A percentile compares a stretch with the other conserved stretches of the same genome.
phyloP scores from a whole-genome alignment of 2,113 vertebrate species.

The Passer montanus region DNA sequence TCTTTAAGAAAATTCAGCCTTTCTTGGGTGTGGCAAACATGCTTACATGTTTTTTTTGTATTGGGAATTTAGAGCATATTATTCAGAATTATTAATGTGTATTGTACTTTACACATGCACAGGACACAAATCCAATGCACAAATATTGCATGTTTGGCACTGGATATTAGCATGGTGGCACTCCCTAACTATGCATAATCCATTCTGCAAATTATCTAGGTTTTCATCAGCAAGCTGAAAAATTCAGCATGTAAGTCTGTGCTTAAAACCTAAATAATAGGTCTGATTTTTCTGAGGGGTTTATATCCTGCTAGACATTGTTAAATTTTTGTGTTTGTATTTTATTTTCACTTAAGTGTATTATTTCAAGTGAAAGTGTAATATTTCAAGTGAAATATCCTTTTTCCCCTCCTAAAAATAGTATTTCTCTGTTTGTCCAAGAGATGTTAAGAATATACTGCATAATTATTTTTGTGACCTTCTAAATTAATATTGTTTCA shows the following conservation, averaged over 20 bases:
- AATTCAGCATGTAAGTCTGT: not conserved
- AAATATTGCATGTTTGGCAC: not conserved
- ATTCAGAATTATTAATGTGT: not conserved
- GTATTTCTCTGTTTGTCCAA: not conserved
- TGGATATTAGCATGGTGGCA: not conserved
- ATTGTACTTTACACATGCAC: not conserved
- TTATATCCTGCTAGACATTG: not conserved
- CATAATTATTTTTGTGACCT: not conserved
- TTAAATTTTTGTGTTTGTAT: not conserved
- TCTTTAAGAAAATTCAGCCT: not conserved
- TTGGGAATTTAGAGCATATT: not conserved
- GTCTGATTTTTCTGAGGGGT: not conserved
- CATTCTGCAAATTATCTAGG: not conserved
- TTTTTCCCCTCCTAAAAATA: accelerated
- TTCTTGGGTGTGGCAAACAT: not conserved
- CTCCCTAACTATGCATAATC: not conserved
- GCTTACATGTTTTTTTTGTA: not conserved
- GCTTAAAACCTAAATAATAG: not conserved
- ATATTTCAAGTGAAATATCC: not conserved
- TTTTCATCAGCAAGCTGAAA: not conserved
- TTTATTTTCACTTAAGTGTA: not conserved
- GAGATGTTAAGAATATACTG: not conserved
- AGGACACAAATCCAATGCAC: not conserved
- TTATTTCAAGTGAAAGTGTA: too few relatives aligned
- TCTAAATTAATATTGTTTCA: not conserved